Evolutionary conservation across 2,113 vertebrate genomes (phyloP).

Genomic region (Cyprinodon brontotheroides): DNA sequence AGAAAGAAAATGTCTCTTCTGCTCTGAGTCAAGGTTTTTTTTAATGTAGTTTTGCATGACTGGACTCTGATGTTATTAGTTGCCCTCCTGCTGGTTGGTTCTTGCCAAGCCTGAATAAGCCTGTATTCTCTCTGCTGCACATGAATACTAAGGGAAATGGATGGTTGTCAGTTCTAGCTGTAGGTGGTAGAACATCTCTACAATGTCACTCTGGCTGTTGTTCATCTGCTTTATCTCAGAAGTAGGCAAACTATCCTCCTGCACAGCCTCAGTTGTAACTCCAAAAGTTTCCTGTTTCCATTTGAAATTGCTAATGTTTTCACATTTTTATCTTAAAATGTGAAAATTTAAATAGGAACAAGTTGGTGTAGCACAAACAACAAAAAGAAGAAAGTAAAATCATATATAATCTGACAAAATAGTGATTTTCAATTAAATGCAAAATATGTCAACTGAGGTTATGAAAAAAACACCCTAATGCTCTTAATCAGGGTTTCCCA

Average conservation of each 20-base stretch:
- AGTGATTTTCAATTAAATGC: too few relatives aligned
- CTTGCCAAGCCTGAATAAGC: slow-evolving; percentile 22
- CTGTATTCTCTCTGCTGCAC: slow-evolving; percentile 22
- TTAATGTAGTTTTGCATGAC: slow-evolving; percentile 6
- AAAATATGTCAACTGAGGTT: too few relatives aligned
- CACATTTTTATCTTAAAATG: too few relatives aligned
- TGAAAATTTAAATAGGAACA: too few relatives aligned
- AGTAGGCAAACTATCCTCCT: slow-evolving; percentile 9
- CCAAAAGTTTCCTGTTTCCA: not conserved
- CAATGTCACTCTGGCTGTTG: slow-evolving; percentile 12
- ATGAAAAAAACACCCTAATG: too few relatives aligned
- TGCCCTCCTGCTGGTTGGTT: slow-evolving; percentile 31
- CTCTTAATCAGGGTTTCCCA: too few relatives aligned
- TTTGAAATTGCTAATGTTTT: not conserved
- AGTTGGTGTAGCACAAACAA: too few relatives aligned
- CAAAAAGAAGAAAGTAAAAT: too few relatives aligned
- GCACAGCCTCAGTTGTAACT: not conserved
- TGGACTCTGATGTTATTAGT: slow-evolving; percentile 28
- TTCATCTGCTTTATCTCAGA: slow-evolving; percentile 23
- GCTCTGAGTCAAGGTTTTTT: slow-evolving; percentile 5
- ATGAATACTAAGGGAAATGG: slow-evolving; percentile 34
- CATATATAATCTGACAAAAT: too few relatives aligned
- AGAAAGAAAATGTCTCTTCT: not conserved
- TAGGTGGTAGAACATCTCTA: slow-evolving; percentile 34
- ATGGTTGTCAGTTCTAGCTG: slow-evolving; percentile 42